Conservation (phyloP, 2,797 vertebrate genomes). For the Sarcophilus harrisii region DNA sequence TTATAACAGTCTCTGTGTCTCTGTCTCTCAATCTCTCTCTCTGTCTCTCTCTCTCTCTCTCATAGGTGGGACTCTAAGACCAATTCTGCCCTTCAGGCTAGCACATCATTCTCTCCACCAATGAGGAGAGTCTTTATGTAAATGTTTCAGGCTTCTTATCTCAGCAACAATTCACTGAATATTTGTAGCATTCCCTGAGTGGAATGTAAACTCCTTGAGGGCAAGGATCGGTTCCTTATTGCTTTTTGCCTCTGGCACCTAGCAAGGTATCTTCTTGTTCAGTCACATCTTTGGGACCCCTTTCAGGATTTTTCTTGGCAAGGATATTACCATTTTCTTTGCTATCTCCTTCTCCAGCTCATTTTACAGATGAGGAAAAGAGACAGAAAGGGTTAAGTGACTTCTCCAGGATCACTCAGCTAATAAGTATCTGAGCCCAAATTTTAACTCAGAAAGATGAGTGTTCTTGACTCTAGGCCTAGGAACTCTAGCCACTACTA, state of each 20-base stretch:
- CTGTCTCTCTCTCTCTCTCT: background rate
- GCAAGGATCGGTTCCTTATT: background rate
- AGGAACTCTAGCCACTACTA: too few species aligned
- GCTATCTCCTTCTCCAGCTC: background rate
- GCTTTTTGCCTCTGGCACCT: background rate
- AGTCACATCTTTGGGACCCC: background rate
- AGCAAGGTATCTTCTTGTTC: background rate
- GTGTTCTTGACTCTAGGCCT: background rate
- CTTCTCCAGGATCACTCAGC: background rate
- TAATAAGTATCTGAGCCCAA: background rate
- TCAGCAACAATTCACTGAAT: background rate
- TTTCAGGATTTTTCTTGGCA: background rate
- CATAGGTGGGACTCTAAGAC: background rate
- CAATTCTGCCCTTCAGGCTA: background rate
- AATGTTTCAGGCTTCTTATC: background rate
- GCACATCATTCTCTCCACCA: background rate
- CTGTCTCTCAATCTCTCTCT: background rate
- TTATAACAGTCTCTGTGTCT: too few species aligned
- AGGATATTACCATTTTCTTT: background rate
- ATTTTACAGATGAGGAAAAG: background rate
- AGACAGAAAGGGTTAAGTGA: background rate
- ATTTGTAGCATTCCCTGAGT: background rate
- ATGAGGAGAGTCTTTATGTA: background rate
- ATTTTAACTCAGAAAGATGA: background rate
- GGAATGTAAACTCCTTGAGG: background rate